Conservation (phyloP, 2,888 invertebrate genomes). For the Gastrophysa polygoni region DNA sequence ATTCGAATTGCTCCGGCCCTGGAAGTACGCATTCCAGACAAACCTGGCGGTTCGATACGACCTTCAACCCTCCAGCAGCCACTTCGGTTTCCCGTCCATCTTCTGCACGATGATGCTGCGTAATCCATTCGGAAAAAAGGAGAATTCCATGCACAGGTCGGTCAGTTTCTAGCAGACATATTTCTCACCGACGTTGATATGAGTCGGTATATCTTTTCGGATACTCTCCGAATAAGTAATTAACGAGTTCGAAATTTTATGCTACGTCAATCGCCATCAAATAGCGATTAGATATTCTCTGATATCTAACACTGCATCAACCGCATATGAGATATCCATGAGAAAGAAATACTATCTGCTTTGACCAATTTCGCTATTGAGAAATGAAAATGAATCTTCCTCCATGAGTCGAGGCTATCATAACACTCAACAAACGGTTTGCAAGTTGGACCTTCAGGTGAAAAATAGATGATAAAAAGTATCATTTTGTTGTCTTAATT, state of each 20-base stretch:
- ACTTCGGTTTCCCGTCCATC: conserved; percentile 41
- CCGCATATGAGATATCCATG: not conserved
- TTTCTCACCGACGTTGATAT: not conserved
- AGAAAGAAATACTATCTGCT: no score
- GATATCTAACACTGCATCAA: not conserved
- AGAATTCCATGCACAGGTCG: not conserved
- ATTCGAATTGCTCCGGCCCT: not conserved
- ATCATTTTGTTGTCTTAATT: no score
- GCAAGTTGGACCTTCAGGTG: no score
- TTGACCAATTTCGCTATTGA: no score
- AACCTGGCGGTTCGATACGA: conserved; percentile 46
- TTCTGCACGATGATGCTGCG: conserved; percentile 17
- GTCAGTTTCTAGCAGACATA: not conserved
- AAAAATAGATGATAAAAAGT: no score
- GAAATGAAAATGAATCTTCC: no score
- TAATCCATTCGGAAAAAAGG: not conserved
- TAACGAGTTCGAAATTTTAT: not conserved
- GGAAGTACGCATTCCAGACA: conserved; percentile 52
- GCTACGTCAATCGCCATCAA: not conserved
- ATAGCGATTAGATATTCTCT: not conserved
- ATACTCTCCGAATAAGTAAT: not conserved
- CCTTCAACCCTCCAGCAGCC: conserved; percentile 52
- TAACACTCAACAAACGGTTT: no score
- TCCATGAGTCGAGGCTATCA: no score
- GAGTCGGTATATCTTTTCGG: not conserved